Evolutionary conservation across 2,888 invertebrate species (phyloP).

Genomic region (Epiblema foenella): DNA sequence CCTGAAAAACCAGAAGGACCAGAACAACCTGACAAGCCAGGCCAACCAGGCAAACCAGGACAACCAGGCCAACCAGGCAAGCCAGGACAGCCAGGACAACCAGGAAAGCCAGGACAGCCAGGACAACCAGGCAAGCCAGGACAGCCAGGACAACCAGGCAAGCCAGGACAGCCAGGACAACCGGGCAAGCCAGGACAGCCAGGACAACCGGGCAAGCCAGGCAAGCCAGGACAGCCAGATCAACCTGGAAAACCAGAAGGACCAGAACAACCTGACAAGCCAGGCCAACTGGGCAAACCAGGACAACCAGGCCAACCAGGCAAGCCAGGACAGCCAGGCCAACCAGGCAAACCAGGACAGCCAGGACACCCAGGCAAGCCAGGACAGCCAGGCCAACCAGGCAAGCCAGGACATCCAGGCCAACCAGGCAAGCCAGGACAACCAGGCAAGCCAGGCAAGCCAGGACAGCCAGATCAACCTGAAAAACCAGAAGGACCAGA

Average conservation of each 20-base stretch:
- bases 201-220: neutral
- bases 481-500: constrained; percentile 15
- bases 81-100: constrained; percentile 7
- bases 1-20: no score
- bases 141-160: neutral
- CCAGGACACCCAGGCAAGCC: neutral
- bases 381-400: no score
- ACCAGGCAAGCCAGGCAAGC: constrained; percentile 5
- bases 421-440: constrained; percentile 10
- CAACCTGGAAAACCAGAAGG: neutral
- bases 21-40: no score
- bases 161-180: neutral
- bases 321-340: neutral
- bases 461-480: constrained; percentile 19
- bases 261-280: no score
- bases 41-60: no score
- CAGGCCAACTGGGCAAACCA: constrained; percentile 3
- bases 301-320: neutral
- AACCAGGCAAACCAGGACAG: neutral
- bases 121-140: neutral
- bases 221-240: neutral
- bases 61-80: constrained; percentile 15
- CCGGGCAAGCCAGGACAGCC: neutral
- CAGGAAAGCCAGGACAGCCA: neutral
- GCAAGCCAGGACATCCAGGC: neutral